Conservation (phyloP, 2,888 invertebrate species). For the Agonopterix alstromeriana region DNA sequence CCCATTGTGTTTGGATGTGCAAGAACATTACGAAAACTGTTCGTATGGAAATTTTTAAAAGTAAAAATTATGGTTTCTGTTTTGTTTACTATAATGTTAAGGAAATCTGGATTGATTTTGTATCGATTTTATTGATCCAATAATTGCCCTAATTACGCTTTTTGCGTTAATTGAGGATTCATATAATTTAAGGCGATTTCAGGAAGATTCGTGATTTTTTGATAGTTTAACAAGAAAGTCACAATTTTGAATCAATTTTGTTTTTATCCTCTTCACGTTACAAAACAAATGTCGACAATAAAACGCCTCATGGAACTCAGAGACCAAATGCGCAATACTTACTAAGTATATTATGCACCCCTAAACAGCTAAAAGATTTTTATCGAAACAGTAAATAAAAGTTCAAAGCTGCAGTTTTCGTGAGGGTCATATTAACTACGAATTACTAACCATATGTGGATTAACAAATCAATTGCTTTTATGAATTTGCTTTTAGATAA, state of each 20-base stretch:
- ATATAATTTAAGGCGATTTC: too few relatives aligned
- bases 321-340: too few relatives aligned
- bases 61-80: neutral
- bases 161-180: too few relatives aligned
- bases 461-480: slow-evolving; percentile 28
- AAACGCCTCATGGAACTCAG: too few relatives aligned
- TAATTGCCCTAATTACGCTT: too few relatives aligned
- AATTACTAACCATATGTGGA: slow-evolving; percentile 46
- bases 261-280: too few relatives aligned
- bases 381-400: slow-evolving; percentile 3
- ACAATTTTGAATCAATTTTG: too few relatives aligned
- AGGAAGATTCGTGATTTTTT: too few relatives aligned
- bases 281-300: too few relatives aligned
- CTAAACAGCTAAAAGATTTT: slow-evolving; percentile 2
- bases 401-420: slow-evolving; percentile 15
- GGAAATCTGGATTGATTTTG: neutral
- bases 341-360: slow-evolving; percentile 7
- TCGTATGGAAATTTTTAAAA: slow-evolving; percentile 4
- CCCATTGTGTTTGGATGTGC: slow-evolving; percentile 7
- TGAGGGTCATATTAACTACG: slow-evolving; percentile 31
- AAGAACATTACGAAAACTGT: slow-evolving; percentile 1
- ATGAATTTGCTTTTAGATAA: slow-evolving; percentile 9
- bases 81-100: neutral
- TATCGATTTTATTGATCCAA: too few relatives aligned
- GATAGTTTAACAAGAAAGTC: too few relatives aligned